These are phyloP conservation scores for Erebia aethiops DNA, from an alignment of 2,888 invertebrate genomes.

Conservation along the genomic window DNA sequence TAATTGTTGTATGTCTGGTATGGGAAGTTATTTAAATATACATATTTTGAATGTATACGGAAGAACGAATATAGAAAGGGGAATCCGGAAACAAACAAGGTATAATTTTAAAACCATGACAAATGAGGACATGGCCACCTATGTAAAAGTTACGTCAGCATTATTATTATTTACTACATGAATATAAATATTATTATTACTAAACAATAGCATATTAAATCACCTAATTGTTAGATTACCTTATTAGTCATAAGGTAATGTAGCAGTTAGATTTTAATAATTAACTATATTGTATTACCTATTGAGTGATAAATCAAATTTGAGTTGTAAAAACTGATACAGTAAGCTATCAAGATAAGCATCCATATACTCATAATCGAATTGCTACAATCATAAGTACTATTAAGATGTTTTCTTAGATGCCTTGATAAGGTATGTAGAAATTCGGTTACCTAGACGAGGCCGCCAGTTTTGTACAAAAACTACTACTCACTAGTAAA, in stretches of 20 bases:
- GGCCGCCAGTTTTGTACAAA: slow-evolving; percentile 78
- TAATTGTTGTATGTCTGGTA: neutral
- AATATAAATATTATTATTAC: neutral
- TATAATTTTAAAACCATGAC: neutral
- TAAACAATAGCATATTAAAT: slow-evolving; percentile 3
- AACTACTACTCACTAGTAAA: slow-evolving; percentile 73
- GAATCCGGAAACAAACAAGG: slow-evolving; percentile 3
- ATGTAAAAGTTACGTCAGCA: slow-evolving; percentile 1
- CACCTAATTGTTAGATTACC: too few relatives aligned
- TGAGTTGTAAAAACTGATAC: neutral
- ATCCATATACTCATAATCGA: slow-evolving; percentile 33
- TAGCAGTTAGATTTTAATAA: slow-evolving; percentile 15
- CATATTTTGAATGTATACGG: neutral
- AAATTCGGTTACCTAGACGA: slow-evolving; percentile 83
- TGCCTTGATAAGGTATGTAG: slow-evolving; percentile 61
- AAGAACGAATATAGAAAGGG: neutral
- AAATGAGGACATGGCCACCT: slow-evolving; percentile 19
- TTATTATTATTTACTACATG: neutral
- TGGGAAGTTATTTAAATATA: neutral
- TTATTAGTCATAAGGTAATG: neutral
- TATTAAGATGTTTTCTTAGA: slow-evolving; percentile 36
- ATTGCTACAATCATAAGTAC: slow-evolving; percentile 25
- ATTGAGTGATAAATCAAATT: slow-evolving; percentile 10
- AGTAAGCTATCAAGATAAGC: slow-evolving; percentile 8
- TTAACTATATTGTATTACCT: slow-evolving; percentile 19